Evolutionary conservation across 30 jellyfish, hydroid and myxozoan genomes (phyloP), one percentile per base, ranked within the genome.

Genomic region (Pelagia noctiluca): DNA sequence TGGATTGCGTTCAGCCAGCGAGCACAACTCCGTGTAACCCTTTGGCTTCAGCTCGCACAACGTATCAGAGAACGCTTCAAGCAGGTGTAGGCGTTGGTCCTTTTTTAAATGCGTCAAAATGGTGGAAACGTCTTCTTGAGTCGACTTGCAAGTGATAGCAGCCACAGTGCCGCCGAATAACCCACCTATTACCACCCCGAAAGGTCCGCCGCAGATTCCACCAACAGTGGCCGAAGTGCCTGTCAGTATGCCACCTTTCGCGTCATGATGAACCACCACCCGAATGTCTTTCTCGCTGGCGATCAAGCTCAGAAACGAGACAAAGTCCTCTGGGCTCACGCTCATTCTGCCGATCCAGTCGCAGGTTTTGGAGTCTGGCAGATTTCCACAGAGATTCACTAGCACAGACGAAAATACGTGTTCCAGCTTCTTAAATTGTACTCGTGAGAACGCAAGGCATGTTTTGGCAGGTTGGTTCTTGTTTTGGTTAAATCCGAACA

Each of bases 181-280:
- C 0, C 97, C 97, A 54, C 97, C 94, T 36, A 89, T 12, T 7
- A 89, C 61, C 28, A 89, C 26, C 23, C 97, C 97, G 67, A 82
- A 54, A 1, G 97, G 97, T 10, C 97, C 97, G 33, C 87, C 93
- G 31, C 89, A 89, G n/a, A 89, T 70, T 21, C 97, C 97, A 16
- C 97, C 97, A 35, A 89, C 86, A 10, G 97, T 80, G 18, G 97
- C 97, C 25, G 97, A 89, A 10, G 97, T 89, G 47, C 97, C 97
- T 0, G 97, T 82, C 1, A 89, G 33, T 3, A 89, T 21, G 16
- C 97, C 97, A 33, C 97, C 94, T 69, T 89, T 89, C 0, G 88
- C 87, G 37, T 80, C 80, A 3, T 80, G 94, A 19, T 80, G 90
- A 11, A 89, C 80, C 37, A 75, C 50, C 2, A 89, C 90, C 34